Percentiles rank a stretch among this genome's conserved stretches.
These are phyloP conservation scores for Propithecus perrieri DNA, from an alignment of 2,797 vertebrate species.

Conservation along the genomic window DNA sequence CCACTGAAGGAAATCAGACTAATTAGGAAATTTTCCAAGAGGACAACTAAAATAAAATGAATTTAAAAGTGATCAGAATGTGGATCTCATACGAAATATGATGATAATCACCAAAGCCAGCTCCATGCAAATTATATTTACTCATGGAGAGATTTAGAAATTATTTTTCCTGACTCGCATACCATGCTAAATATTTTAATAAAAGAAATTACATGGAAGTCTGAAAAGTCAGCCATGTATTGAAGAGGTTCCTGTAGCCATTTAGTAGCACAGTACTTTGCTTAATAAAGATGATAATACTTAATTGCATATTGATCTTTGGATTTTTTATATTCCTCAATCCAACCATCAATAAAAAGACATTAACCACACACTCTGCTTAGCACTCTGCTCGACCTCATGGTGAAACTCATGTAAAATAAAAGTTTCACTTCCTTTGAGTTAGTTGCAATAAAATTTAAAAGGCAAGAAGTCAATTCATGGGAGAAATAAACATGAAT, in stretches of 20 bases:
- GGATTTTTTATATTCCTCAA: constrained; percentile 2
- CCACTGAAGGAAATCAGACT: constrained; percentile 42
- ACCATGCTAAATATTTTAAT: constrained; percentile 54
- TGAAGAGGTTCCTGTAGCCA: constrained; percentile 10
- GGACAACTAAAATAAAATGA: constrained; percentile 22
- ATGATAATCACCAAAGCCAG: constrained; percentile 42
- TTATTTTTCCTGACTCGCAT: constrained; percentile 51
- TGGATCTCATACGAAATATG: constrained; percentile 52
- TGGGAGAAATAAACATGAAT: not conserved
- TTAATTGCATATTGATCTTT: constrained; percentile 53
- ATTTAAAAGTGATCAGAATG: constrained; percentile 52
- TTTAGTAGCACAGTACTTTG: constrained; percentile 19
- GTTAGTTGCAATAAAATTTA: not conserved
- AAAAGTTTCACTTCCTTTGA: not conserved
- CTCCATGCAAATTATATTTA: constrained; percentile 61
- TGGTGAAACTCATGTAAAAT: not conserved
- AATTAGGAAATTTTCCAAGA: constrained; percentile 34
- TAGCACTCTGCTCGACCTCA: not conserved
- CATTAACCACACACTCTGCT: not conserved
- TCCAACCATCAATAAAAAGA: not conserved
- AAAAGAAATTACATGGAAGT: constrained; percentile 29
- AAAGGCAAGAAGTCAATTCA: not conserved
- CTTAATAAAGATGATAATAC: constrained; percentile 57
- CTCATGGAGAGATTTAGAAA: constrained; percentile 24
- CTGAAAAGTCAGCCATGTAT: not conserved